Percentiles rank a stretch among this genome's conserved stretches.
Evolutionary conservation across 2,113 vertebrate genomes (phyloP).

Genomic region (Brienomyrus longianalis): DNA sequence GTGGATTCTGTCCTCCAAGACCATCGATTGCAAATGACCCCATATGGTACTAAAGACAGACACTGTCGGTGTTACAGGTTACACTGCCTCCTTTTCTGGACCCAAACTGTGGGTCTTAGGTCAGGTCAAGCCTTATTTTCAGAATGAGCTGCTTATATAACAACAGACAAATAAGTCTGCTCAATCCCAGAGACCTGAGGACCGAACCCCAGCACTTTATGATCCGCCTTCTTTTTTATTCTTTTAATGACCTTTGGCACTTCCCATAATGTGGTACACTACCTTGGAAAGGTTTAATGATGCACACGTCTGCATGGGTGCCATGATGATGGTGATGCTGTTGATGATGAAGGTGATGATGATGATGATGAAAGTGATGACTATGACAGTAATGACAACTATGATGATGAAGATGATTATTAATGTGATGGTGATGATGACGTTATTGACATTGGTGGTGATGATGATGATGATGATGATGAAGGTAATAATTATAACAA

Average conservation of each 20-base stretch:
- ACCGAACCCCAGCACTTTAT: not conserved
- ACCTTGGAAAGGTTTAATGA: not conserved
- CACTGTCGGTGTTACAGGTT: not conserved
- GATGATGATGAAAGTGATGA: not conserved
- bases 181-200: not conserved
- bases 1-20: not conserved
- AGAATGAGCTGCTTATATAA: not conserved
- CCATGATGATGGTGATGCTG: not conserved
- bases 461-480: no score
- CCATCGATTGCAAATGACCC: not conserved
- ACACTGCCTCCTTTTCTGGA: not conserved
- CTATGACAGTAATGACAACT: not conserved
- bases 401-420: not conserved
- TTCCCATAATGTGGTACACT: not conserved
- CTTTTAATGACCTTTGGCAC: not conserved
- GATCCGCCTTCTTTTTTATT: not conserved
- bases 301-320: not conserved
- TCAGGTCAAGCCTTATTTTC: not conserved
- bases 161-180: not conserved
- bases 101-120: not conserved
- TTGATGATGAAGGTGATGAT: constrained; percentile 1
- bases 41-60: not conserved
- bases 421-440: not conserved
- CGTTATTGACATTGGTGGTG: not conserved
- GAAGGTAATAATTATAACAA: not conserved